These are phyloP conservation scores for Diabrotica undecimpunctata DNA, from an alignment of 1,140 invertebrate genomes.

Conservation along the genomic window DNA sequence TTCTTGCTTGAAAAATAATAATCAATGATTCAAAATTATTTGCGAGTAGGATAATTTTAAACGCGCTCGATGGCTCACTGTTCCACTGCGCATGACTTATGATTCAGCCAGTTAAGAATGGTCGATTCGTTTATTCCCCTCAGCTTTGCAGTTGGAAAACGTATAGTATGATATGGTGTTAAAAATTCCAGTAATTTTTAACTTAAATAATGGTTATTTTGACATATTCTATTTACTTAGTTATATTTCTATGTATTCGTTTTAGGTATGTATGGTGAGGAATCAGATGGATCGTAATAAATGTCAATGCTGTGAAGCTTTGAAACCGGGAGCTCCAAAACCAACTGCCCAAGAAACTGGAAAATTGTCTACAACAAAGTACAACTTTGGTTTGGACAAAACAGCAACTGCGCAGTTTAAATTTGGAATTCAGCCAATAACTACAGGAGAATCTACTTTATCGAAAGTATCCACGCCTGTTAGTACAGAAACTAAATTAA, in stretches of 20 bases:
- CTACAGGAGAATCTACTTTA: constrained; percentile 7
- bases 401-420: constrained; percentile 29
- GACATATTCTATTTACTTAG: background rate
- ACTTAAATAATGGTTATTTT: no score
- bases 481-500: background rate
- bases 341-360: background rate
- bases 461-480: constrained; percentile 1
- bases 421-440: constrained; percentile 30
- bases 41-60: no score
- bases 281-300: constrained; percentile 52
- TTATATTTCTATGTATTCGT: constrained; percentile 28
- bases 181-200: no score
- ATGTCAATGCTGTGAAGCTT: constrained; percentile 52
- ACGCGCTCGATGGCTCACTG: no score
- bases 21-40: no score
- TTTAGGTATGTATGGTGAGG: constrained; percentile 51
- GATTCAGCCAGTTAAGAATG: no score
- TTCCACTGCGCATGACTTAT: no score
- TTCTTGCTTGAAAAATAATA: no score
- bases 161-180: no score
- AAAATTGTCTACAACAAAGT: constrained; percentile 26
- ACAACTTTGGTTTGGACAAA: constrained; percentile 51
- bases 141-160: no score
- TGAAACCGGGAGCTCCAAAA: constrained; percentile 38
- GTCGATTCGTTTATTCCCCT: no score